A percentile compares a stretch with the other conserved stretches of the same genome.
Conservation (phyloP, 2,888 invertebrate genomes). For the Thumatha senex region DNA sequence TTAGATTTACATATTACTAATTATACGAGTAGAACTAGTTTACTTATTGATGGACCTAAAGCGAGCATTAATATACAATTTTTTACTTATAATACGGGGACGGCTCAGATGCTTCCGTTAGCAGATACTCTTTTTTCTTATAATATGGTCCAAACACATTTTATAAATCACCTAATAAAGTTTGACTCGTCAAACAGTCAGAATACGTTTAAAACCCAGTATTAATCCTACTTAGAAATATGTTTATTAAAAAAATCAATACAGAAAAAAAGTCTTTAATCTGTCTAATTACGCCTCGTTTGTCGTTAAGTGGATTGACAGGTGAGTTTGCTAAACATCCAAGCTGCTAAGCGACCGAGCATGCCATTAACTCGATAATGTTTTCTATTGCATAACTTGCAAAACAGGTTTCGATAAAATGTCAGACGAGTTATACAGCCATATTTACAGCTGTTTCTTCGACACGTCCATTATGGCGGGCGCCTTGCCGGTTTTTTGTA, state of each 20-base stretch:
- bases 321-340: conserved; percentile 66
- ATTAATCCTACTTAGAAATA: too few species aligned
- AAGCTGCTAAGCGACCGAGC: conserved; percentile 36
- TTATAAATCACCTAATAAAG: too few species aligned
- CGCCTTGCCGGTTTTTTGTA: conserved; percentile 40
- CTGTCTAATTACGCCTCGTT: conserved; percentile 26
- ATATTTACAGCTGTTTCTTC: conserved; percentile 64
- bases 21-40: conserved; percentile 26
- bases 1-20: conserved; percentile 15
- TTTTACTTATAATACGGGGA: too few species aligned
- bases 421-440: conserved; percentile 61
- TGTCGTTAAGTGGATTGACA: conserved; percentile 55
- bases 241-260: too few species aligned
- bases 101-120: too few species aligned
- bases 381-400: conserved; percentile 74
- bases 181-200: too few species aligned
- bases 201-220: too few species aligned
- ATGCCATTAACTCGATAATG: conserved; percentile 62
- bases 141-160: neutral
- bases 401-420: conserved; percentile 70
- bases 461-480: conserved; percentile 54
- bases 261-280: conserved; percentile 5
- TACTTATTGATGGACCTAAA: conserved; percentile 21
- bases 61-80: conserved; percentile 2
- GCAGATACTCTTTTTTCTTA: neutral